Evolutionary conservation across 2,797 vertebrate genomes (phyloP).

Genomic region (Pangasius macronema): DNA sequence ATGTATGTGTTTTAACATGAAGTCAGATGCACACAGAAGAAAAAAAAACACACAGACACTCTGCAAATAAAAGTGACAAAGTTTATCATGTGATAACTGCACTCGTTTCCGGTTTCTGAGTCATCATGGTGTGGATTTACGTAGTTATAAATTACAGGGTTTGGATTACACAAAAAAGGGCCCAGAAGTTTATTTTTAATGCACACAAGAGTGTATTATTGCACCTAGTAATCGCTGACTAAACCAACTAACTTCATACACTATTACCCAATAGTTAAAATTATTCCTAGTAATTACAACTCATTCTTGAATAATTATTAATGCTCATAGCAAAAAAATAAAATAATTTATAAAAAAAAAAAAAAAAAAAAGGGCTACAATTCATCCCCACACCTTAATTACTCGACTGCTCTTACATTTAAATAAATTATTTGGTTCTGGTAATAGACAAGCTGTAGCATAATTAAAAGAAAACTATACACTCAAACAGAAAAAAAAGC

Average conservation of each 20-base stretch:
- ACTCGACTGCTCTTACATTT: constrained; percentile 32
- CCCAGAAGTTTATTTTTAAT: constrained; percentile 9
- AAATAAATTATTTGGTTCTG: constrained; percentile 39
- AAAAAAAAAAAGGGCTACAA: neutral
- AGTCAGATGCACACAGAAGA: constrained; percentile 6
- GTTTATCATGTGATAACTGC: constrained; percentile 9
- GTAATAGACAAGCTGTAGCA: constrained; percentile 23
- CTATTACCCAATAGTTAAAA: neutral
- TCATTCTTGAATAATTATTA: constrained; percentile 3
- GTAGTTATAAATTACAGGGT: neutral
- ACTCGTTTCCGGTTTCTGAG: constrained; percentile 13
- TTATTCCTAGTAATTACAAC: neutral
- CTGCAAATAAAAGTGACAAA: constrained; percentile 29
- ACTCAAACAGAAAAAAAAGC: neutral
- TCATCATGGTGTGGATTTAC: constrained; percentile 23
- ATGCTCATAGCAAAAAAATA: constrained; percentile 1
- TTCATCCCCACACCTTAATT: neutral
- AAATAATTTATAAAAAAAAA: no score
- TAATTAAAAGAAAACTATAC: constrained; percentile 17
- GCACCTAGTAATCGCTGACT: constrained; percentile 24
- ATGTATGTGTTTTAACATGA: constrained; percentile 28
- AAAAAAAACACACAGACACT: neutral
- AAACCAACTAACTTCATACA: constrained; percentile 1
- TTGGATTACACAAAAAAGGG: neutral
- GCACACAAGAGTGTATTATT: constrained; percentile 14